Conservation (phyloP, 2,113 vertebrate species). For the Oncorhynchus keta region DNA sequence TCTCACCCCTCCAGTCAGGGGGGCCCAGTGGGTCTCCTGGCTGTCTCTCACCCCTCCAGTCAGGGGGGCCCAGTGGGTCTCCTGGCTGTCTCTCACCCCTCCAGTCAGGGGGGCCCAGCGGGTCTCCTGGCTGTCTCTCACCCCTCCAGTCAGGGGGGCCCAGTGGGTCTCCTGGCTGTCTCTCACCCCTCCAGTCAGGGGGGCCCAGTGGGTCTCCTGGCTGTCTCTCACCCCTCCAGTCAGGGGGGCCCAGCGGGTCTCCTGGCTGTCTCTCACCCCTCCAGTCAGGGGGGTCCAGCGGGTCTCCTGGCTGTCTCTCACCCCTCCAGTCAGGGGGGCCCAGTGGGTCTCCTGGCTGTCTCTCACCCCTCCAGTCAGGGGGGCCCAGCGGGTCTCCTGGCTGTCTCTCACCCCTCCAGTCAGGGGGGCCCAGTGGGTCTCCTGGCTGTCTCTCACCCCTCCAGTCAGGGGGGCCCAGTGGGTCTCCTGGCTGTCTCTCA, state of each 20-base stretch:
- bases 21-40: constrained; percentile 23
- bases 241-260: constrained; percentile 3
- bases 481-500: too few species aligned
- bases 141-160: constrained; percentile 39
- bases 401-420: constrained; percentile 23
- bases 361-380: too few species aligned
- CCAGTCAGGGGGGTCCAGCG: constrained; percentile 30
- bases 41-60: too few species aligned
- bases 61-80: too few species aligned
- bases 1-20: constrained; percentile 32
- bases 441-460: too few species aligned
- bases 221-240: too few species aligned
- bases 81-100: constrained; percentile 11
- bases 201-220: constrained; percentile 23
- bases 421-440: constrained; percentile 33
- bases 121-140: too few species aligned
- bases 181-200: constrained; percentile 32
- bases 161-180: too few species aligned
- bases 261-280: constrained; percentile 11
- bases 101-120: constrained; percentile 17
- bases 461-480: too few species aligned
- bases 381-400: constrained; percentile 5
- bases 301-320: too few species aligned
- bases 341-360: not conserved
- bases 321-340: constrained; percentile 45